phyloP scores from a whole-genome alignment of 2,113 vertebrate species.

The Triplophysa tibetana region DNA sequence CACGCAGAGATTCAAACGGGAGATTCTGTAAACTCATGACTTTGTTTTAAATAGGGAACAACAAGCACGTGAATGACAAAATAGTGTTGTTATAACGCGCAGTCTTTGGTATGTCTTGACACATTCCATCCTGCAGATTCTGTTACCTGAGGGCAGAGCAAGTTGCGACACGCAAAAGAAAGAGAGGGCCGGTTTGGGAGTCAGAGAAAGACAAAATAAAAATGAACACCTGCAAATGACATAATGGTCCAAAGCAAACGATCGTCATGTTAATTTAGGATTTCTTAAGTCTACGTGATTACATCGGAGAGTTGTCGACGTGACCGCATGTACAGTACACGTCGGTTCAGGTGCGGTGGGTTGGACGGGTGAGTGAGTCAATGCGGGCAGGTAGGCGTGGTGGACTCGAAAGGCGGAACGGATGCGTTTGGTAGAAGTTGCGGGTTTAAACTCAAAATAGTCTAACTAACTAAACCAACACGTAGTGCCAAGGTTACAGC shows the following conservation, averaged over 20 bases:
- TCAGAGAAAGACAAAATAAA: background rate
- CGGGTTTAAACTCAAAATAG: background rate
- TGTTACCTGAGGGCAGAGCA: constrained; percentile 7
- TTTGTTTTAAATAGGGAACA: too few species aligned
- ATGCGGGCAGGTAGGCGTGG: constrained; percentile 20
- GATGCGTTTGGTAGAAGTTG: background rate
- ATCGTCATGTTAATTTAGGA: background rate
- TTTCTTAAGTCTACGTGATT: background rate
- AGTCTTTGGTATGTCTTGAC: background rate
- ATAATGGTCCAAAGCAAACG: background rate
- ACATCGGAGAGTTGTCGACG: background rate
- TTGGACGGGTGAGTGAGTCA: too few species aligned
- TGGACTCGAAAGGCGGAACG: constrained; percentile 33
- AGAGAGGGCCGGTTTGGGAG: background rate
- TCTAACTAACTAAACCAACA: background rate
- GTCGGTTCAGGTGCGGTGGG: background rate
- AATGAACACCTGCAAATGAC: background rate
- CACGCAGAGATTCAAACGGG: too few species aligned
- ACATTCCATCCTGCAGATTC: background rate
- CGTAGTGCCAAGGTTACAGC: background rate
- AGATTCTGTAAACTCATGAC: too few species aligned
- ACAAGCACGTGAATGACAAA: background rate
- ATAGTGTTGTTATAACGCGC: background rate
- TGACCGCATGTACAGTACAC: background rate
- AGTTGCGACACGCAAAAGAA: background rate